phyloP scores from a whole-genome alignment of 2,113 vertebrate species.

The Hyperoodon ampullatus region DNA sequence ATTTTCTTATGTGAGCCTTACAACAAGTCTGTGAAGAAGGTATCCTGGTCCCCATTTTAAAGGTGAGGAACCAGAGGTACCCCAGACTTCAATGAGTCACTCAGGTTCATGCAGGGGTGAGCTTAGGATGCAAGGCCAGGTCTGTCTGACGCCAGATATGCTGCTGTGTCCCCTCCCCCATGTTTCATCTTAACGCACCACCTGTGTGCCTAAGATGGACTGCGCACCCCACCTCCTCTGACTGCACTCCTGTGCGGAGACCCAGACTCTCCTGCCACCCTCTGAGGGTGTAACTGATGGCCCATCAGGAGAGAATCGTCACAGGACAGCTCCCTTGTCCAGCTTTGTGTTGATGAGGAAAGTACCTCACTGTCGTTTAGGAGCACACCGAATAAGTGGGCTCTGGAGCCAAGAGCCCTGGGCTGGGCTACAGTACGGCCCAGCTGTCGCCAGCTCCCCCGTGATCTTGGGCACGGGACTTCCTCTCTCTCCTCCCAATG shows the following conservation, averaged over 20 bases:
- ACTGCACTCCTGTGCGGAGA: background rate
- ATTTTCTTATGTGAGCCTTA: background rate
- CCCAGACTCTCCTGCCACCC: background rate
- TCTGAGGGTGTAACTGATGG: background rate
- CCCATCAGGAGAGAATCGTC: background rate
- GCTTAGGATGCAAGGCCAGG: background rate
- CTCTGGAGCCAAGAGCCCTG: background rate
- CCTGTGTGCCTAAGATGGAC: too few species aligned
- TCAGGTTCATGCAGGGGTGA: background rate
- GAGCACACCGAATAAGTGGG: fast-evolving
- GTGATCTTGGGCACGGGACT: background rate
- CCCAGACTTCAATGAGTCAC: background rate
- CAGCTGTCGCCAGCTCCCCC: background rate
- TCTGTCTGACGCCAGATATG: background rate
- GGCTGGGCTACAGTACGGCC: background rate
- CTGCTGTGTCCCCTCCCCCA: background rate
- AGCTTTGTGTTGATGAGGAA: background rate
- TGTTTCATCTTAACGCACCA: background rate
- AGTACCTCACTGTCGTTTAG: background rate
- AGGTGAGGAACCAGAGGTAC: background rate
- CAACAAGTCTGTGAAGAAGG: background rate
- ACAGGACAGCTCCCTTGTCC: background rate
- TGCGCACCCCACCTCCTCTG: background rate
- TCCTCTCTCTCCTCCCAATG: background rate
- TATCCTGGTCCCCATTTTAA: background rate